These are phyloP conservation scores for Pygoscelis antarcticus DNA, from an alignment of 2,113 vertebrate genomes.

Conservation along the genomic window DNA sequence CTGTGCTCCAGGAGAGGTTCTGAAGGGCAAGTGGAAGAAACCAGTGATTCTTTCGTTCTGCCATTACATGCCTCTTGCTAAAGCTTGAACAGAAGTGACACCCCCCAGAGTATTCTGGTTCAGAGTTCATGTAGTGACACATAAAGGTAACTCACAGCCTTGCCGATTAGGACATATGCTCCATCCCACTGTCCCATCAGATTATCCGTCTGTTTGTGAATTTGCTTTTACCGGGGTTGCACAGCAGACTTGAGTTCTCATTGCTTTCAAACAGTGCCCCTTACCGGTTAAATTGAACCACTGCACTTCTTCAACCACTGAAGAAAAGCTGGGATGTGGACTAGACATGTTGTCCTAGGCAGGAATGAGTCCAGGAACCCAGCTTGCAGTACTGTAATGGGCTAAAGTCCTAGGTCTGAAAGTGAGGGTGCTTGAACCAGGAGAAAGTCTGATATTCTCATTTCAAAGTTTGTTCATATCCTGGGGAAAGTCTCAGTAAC, in stretches of 20 bases:
- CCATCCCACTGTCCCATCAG: no score
- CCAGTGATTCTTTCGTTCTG: neutral
- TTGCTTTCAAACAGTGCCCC: slow-evolving; percentile 18
- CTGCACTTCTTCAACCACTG: neutral
- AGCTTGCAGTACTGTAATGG: neutral
- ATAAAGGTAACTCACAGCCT: neutral
- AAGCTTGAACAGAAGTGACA: neutral
- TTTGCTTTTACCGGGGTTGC: neutral
- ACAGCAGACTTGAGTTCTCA: neutral
- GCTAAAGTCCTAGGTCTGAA: neutral
- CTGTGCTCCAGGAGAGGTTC: neutral
- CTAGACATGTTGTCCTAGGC: neutral
- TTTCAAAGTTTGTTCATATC: neutral
- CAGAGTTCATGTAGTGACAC: neutral
- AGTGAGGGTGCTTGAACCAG: neutral
- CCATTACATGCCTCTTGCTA: neutral
- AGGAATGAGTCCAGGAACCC: neutral
- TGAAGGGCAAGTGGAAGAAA: neutral
- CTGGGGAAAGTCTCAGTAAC: neutral
- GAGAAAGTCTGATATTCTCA: neutral
- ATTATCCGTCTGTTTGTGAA: rapidly evolving
- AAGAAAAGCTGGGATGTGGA: neutral
- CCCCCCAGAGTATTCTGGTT: neutral
- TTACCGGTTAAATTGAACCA: neutral
- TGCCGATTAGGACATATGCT: rapidly evolving